Conservation (phyloP, 2,113 vertebrate genomes). For the Eonycteris spelaea region DNA sequence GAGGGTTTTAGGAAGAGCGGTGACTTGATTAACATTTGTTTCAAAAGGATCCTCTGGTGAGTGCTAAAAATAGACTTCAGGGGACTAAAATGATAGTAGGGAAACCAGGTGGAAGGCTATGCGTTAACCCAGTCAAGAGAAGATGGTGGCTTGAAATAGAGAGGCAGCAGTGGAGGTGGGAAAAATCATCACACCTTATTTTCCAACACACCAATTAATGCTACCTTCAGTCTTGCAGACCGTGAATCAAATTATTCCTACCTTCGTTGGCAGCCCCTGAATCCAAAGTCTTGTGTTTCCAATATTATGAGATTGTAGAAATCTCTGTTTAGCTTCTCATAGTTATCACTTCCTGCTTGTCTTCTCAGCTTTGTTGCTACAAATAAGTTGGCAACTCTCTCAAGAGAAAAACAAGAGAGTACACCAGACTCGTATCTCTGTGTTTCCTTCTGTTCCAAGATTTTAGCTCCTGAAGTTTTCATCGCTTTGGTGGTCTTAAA, state of each 20-base stretch:
- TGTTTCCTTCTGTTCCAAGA: not conserved
- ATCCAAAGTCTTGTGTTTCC: not conserved
- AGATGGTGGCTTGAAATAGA: not conserved
- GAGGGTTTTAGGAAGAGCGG: not conserved
- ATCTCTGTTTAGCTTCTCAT: not conserved
- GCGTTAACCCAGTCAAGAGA: not conserved
- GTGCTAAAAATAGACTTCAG: not conserved
- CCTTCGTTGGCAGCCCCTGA: not conserved
- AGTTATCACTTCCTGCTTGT: not conserved
- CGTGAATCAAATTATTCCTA: no score
- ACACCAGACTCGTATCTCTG: not conserved
- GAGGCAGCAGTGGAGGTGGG: not conserved
- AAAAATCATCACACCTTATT: not conserved
- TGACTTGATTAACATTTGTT: not conserved
- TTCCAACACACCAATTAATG: not conserved
- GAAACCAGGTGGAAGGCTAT: not conserved
- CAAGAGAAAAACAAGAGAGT: not conserved
- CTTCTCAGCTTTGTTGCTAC: not conserved
- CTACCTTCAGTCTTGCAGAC: not conserved
- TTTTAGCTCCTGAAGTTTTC: not conserved
- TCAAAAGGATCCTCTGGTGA: not conserved
- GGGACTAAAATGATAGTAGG: not conserved
- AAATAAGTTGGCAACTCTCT: not conserved
- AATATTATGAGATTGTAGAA: not conserved
- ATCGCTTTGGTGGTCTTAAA: not conserved